Evolutionary conservation across 2,888 invertebrate genomes (phyloP), one percentile per base, ranked within the genome.

Genomic region (Amorpha juglandis): DNA sequence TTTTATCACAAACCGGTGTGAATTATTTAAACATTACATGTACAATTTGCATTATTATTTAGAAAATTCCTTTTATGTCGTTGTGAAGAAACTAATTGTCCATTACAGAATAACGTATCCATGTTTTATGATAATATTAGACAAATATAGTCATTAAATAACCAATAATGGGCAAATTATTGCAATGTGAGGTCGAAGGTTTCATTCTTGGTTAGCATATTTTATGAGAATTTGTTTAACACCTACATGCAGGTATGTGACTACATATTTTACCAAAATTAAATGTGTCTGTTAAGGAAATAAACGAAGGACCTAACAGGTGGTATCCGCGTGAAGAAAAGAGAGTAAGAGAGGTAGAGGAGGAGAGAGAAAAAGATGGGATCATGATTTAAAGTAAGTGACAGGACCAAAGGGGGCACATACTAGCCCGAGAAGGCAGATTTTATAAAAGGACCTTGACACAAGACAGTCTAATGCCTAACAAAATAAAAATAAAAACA

Each of bases 101-200:
- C 21, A 58, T 27, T 16, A 12, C 38, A 19, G 53, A 11, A 58
- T 12, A 14, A 42, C 19, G 35, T 38, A 42, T 0, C 16, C 55
- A 58, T 42, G 58, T 58, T 58, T 53, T 58, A 58, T 58, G 58
- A 58, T 58, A 58, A 58, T 58, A 19, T 19, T 16, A 19, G 42
- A 19, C 58, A 42, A 19, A 58, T 58, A 42, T 58, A 42, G 58
- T 42, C 19, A 38, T 19, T 19, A 42, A 42, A 58, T 19, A 58
- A 19, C 42, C 58, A 19, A 58, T 58, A 58, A 38, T 12, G 19
- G 58, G 6, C 11, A 42, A 42, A 42, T 42, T 11, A 42, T 58
- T 58, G 19, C 42, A 12, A 58, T 19, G 19, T 58, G 42, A 16
- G 38, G 58, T 58, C 42, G 42, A 58, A 58, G 38, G 19, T 42